phyloP scores from a whole-genome alignment of 1,140 invertebrate genomes.

The Drosophila baimaii region DNA sequence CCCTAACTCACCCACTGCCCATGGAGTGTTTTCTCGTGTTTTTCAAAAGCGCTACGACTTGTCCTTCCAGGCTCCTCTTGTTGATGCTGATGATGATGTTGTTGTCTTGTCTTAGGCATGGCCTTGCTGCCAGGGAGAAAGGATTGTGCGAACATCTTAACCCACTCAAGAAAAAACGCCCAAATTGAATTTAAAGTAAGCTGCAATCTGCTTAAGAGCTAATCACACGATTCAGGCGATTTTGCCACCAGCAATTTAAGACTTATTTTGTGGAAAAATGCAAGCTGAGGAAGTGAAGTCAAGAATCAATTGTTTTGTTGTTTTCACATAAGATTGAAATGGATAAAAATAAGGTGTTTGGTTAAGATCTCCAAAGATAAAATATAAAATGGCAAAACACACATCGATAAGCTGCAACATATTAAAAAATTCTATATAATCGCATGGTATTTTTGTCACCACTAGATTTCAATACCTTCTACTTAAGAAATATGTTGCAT shows the following conservation, averaged over 20 bases:
- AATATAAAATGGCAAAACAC: too few species aligned
- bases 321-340: not conserved
- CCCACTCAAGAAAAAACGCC: constrained; percentile 21
- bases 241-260: not conserved
- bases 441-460: too few species aligned
- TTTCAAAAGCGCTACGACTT: constrained; percentile 32
- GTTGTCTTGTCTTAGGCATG: constrained; percentile 28
- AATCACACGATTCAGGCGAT: constrained; percentile 15
- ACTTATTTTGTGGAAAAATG: not conserved
- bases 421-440: too few species aligned
- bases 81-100: constrained; percentile 10
- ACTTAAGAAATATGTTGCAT: too few species aligned
- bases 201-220: constrained; percentile 21
- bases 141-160: constrained; percentile 26
- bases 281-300: too few species aligned
- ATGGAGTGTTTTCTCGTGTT: constrained; percentile 48
- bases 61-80: constrained; percentile 21
- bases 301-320: too few species aligned
- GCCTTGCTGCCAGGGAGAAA: constrained; percentile 23
- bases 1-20: not conserved
- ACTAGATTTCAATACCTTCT: too few species aligned
- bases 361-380: too few species aligned
- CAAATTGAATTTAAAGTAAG: constrained; percentile 33
- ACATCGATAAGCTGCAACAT: too few species aligned
- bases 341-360: not conserved